phyloP scores from a whole-genome alignment of 2,797 vertebrate species.

The Gymnoscopelus braueri region DNA sequence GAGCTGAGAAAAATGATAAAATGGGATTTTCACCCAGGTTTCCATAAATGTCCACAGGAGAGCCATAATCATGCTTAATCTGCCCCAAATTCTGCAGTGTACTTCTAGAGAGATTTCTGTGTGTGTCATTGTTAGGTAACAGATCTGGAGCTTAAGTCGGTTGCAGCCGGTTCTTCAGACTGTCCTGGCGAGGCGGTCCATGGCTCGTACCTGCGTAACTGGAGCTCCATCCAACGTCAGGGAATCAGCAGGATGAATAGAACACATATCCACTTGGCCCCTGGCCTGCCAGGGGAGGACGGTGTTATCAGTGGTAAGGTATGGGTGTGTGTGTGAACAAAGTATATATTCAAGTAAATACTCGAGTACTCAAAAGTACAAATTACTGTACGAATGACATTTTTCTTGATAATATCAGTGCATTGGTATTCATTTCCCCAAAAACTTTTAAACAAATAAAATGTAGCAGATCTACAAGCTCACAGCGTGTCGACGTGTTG shows the following conservation, averaged over 20 bases:
- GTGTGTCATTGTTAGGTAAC: slow-evolving; percentile 73
- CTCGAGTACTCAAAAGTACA: no score
- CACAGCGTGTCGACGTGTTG: no score
- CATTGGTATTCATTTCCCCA: no score
- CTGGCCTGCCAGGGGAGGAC: slow-evolving; percentile 82
- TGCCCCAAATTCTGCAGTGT: neutral
- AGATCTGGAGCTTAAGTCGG: slow-evolving; percentile 82
- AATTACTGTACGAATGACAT: no score
- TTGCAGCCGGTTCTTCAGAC: slow-evolving; percentile 71
- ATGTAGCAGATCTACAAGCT: no score
- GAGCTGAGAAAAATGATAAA: no score
- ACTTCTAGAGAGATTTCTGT: slow-evolving; percentile 2
- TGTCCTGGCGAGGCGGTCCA: slow-evolving; percentile 86
- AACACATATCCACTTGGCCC: slow-evolving; percentile 88
- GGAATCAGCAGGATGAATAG: slow-evolving; percentile 86
- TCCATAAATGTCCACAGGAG: no score
- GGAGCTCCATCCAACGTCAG: slow-evolving; percentile 82
- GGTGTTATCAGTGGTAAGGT: slow-evolving; percentile 83
- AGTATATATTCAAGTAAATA: no score
- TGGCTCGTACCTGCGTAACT: slow-evolving; percentile 86
- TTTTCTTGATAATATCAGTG: no score
- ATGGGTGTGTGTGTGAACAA: slow-evolving; percentile 29
- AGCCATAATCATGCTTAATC: neutral
- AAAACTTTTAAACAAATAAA: no score
- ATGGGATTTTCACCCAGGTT: no score